Evolutionary conservation across 1,140 invertebrate species (phyloP).

Genomic region (Battus philenor): DNA sequence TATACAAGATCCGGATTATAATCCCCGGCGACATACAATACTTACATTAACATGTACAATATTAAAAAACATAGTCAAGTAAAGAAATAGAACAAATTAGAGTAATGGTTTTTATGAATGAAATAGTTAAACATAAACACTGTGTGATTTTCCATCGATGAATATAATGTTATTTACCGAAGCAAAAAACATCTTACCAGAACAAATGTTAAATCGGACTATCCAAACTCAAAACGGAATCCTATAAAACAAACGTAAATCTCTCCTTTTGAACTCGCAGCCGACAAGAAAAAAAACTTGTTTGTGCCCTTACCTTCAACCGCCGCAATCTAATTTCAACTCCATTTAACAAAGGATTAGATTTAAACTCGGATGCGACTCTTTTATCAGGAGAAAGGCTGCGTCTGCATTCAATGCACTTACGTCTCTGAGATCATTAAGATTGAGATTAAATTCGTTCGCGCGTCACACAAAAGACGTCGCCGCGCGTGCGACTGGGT

Average conservation of each 20-base stretch:
- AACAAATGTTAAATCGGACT: constrained; percentile 15
- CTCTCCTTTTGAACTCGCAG: constrained; percentile 1
- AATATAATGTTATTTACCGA: constrained; percentile 3
- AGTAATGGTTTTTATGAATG: too few relatives aligned
- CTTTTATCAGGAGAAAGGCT: constrained; percentile 6
- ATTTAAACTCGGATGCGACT: constrained; percentile 10
- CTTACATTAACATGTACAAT: too few relatives aligned
- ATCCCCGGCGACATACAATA: too few relatives aligned
- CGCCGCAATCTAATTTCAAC: constrained; percentile 8
- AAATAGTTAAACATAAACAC: too few relatives aligned
- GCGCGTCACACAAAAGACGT: constrained; percentile 8
- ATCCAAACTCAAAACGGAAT: constrained; percentile 29
- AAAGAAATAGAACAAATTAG: too few relatives aligned
- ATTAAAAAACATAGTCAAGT: too few relatives aligned
- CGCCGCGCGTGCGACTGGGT: constrained; percentile 52
- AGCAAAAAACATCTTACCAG: constrained; percentile 9
- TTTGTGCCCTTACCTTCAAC: neutral
- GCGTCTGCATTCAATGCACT: constrained; percentile 3
- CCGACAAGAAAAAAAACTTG: neutral
- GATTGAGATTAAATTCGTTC: constrained; percentile 23
- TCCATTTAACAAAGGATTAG: constrained; percentile 4
- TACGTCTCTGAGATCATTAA: constrained; percentile 7
- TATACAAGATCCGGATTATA: too few relatives aligned
- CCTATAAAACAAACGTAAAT: constrained; percentile 28
- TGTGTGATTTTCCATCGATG: neutral